Evolutionary conservation across 2,113 vertebrate species (phyloP), one percentile per base, ranked within the genome.

Genomic region (Odocoileus virginianus): DNA sequence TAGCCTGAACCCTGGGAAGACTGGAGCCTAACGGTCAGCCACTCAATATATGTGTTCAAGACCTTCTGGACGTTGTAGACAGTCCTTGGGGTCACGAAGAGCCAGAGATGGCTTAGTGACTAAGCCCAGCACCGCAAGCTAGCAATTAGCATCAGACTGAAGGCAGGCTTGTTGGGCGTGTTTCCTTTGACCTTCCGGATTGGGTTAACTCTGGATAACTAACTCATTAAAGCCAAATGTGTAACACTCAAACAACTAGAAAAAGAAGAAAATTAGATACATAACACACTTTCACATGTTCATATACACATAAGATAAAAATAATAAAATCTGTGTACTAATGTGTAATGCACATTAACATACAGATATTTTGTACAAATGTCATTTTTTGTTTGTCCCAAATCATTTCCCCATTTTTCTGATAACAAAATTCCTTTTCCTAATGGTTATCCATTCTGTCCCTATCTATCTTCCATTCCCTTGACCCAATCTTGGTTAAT

Each of bases 251-350:
- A 96, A 60, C 19, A 52, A 84, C 5, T 27, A 82, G 30, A n/a
- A 61, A 92, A 84, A 61, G 55, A 33, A n/a, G 30, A 60, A 92
- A 95, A 60, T 74, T 8, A 54, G 76, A 79, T 14, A 58, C 2
- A 30, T 3, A 64, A 7, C 5, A n/a, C 13, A n/a, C 0, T 17
- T 2, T 9, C 10, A 28, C 4, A n/a, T 13, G 16, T 14, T 28
- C 6, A 19, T 60, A 55, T 7, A 89, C 40, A 82, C 2, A n/a
- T 1, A 43, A 64, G 33, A 30, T 87, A 74, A 94, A 93, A 25
- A 60, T 52, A 81, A 52, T 21, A 33, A 89, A 60, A 94, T 47
- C 4, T 74, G 4, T 71, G 21, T 45, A 13, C 50, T 81, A 12
- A 17, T 19, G 40, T 85, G 7, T 19, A 19, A 7, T 52, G n/a